phyloP scores from a whole-genome alignment of 2,797 vertebrate species.

The Naso thynnoides region DNA sequence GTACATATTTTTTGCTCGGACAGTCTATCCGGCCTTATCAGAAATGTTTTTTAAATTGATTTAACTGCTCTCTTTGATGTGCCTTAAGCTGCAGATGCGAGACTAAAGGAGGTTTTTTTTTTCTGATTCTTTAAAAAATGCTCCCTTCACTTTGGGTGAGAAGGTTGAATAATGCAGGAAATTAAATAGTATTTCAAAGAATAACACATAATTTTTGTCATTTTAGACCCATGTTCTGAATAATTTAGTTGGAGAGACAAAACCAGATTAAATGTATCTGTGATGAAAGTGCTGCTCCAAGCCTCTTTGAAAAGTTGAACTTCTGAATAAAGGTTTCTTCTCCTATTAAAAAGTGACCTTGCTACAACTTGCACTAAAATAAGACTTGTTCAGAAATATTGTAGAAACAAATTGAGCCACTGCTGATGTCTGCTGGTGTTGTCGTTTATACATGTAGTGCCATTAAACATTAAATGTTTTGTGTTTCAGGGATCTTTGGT shows the following conservation, averaged over 20 bases:
- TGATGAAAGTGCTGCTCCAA: neutral
- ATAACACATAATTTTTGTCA: neutral
- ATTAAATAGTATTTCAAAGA: conserved; percentile 17
- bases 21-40: conserved; percentile 34
- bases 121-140: conserved; percentile 10
- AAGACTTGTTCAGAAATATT: neutral
- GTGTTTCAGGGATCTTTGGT: conserved; percentile 93
- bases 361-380: neutral
- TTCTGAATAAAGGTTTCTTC: neutral
- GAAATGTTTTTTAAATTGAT: conserved; percentile 35
- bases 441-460: neutral
- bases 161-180: conserved; percentile 16
- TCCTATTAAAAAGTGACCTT: neutral
- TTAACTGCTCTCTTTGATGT: conserved; percentile 57
- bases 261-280: neutral
- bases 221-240: neutral
- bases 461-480: neutral
- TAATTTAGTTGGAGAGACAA: conserved; percentile 2
- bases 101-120: neutral
- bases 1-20: conserved; percentile 50
- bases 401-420: neutral
- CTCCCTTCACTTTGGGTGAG: neutral
- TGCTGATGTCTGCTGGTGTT: neutral
- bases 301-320: neutral
- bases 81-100: conserved; percentile 33